phyloP scores from a whole-genome alignment of 2,797 vertebrate species.

The Micropoecilia bifurca region DNA sequence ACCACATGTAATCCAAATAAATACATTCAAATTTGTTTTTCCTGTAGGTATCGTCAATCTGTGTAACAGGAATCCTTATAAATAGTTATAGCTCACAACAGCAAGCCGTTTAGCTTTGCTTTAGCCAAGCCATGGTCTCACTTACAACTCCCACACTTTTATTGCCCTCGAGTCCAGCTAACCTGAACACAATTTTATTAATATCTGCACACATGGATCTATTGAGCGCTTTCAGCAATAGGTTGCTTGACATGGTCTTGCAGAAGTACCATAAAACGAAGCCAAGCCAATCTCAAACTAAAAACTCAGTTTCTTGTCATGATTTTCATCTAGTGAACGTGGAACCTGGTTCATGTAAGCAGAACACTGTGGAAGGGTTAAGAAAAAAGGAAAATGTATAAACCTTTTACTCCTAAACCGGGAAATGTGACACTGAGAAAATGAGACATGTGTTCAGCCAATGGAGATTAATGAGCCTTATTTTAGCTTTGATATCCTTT shows the following conservation, averaged over 20 bases:
- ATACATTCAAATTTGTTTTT: not conserved
- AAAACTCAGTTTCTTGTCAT: not conserved
- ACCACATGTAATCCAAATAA: not conserved
- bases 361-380: not conserved
- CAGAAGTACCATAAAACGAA: not conserved
- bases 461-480: constrained; percentile 52
- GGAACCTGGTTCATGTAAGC: not conserved
- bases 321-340: not conserved
- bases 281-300: too few species aligned
- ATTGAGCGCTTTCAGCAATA: not conserved
- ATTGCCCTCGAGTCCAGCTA: not conserved
- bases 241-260: not conserved
- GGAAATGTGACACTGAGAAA: constrained; percentile 46
- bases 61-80: not conserved
- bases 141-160: not conserved
- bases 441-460: constrained; percentile 33
- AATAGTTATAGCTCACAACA: not conserved
- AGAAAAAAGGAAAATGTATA: not conserved
- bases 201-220: not conserved
- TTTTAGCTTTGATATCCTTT: constrained; percentile 9
- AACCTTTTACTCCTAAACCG: constrained; percentile 43
- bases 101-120: not conserved
- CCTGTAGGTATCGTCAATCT: not conserved
- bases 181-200: not conserved
- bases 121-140: not conserved